These are phyloP conservation scores for Menidia menidia DNA, from an alignment of 2,797 vertebrate genomes.

Conservation along the genomic window DNA sequence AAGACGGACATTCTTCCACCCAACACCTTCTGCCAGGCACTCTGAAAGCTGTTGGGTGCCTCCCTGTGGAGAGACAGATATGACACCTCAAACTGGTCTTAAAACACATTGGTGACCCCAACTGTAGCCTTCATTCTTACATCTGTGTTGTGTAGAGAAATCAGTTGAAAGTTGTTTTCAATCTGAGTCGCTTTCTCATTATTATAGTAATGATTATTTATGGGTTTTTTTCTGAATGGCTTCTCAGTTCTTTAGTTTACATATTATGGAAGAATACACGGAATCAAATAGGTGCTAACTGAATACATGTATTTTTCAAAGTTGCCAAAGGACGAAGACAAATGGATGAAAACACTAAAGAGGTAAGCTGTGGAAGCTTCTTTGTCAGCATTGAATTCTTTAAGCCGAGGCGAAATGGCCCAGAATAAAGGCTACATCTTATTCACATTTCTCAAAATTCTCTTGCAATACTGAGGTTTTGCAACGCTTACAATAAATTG, in stretches of 20 bases:
- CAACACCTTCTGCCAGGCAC: constrained; percentile 74
- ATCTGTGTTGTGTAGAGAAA: background rate
- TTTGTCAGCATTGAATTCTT: background rate
- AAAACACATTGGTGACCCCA: constrained; percentile 6
- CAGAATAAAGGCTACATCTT: background rate
- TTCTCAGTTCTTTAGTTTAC: too few relatives aligned
- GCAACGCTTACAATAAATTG: background rate
- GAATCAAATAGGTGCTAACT: too few relatives aligned
- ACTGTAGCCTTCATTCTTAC: background rate
- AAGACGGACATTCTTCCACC: constrained; percentile 75
- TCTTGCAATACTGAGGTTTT: background rate
- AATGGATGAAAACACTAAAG: background rate
- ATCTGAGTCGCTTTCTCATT: too few relatives aligned
- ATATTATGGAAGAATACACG: too few relatives aligned
- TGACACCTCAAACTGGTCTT: constrained; percentile 27
- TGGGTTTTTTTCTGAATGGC: too few relatives aligned
- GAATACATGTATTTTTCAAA: background rate
- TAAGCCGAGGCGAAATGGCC: background rate
- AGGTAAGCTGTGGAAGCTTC: background rate
- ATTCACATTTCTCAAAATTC: background rate
- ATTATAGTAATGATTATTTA: too few relatives aligned
- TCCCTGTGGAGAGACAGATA: constrained; percentile 79
- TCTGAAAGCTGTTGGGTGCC: constrained; percentile 84
- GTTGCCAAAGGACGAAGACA: background rate
- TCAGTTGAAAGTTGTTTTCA: too few relatives aligned